Base-by-base conservation (phyloP, 2,797 vertebrate genomes). In the Epinephelus awoara region DNA sequence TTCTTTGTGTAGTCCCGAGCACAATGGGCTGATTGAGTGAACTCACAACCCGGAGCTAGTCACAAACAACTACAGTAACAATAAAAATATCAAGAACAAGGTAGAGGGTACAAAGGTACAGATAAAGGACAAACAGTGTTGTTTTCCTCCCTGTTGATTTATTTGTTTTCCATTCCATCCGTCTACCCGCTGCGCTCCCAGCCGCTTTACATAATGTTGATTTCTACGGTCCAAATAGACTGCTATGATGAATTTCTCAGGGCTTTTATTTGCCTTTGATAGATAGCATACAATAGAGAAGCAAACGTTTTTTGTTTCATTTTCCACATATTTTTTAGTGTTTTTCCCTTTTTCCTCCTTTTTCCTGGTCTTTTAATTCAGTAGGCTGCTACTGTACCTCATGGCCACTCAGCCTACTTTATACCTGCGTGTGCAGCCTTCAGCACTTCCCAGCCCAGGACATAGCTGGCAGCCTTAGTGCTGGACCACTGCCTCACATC, bases 131-230 rank as follows among this genome's bases (percentile, higher is more conserved):
- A 89, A 84, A 84, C 82, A 65, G 47, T 73, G 61, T 77, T 86
- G 69, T 92, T 90, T 88, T 80, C 46, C 52, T 78, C 52, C 67
- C 68, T 84, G 74, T 81, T 93, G 87, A 91, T 91, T 90, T 86
- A 92, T 93, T 89, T 91, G 86, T 92, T 93, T 92, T 92, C 80
- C 76, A 78, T 86, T 89, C 83, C 67, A 80, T 78, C 81, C 49
- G 52, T 91, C 83, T 82, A 80, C 85, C 84, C 67, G 71, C 85
- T 82, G 84, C 15, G 56, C 84, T 67, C 82, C 72, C 64, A 79
- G 69, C 65, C 75, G 52, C 88, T 94, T 93, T 91, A 90, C 91
- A 93, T 94, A 91, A 93, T 92, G 84, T 86, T 90, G 89, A 94
- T 92, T 91, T 93, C 70, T 82, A 82, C 34, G 77, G 77, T 91